Percentiles rank a stretch among this genome's conserved stretches.
Evolutionary conservation across 2,113 vertebrate genomes (phyloP).

Genomic region (Pterophyllum scalare): DNA sequence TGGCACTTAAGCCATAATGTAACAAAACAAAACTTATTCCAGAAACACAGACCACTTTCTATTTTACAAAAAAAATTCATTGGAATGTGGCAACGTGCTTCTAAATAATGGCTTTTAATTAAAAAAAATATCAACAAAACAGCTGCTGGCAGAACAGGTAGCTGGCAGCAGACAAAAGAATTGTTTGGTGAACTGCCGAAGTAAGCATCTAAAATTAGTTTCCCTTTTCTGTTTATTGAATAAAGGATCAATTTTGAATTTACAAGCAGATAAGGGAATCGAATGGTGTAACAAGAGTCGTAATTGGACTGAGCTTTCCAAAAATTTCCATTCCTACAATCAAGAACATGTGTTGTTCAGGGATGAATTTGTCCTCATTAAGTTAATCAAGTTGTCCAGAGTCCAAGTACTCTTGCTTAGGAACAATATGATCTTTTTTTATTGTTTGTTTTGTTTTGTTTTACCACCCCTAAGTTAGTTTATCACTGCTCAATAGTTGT

Average conservation of each 20-base stretch:
- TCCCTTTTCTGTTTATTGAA: background rate
- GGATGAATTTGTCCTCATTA: background rate
- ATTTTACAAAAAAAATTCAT: background rate
- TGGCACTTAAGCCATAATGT: background rate
- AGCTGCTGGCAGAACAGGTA: background rate
- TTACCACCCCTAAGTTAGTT: background rate
- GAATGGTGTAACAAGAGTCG: background rate
- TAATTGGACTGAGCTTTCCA: background rate
- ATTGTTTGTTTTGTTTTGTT: background rate
- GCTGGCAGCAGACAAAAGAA: background rate
- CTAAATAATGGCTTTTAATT: background rate
- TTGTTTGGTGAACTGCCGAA: background rate
- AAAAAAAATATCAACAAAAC: background rate
- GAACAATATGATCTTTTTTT: background rate
- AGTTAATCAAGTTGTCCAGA: background rate
- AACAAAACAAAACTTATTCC: background rate
- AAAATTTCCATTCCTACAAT: background rate
- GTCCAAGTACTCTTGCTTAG: background rate
- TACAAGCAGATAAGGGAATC: background rate
- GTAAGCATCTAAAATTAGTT: background rate
- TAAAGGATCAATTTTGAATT: conserved; percentile 4
- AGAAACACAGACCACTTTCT: background rate
- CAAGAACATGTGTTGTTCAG: background rate
- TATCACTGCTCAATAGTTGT: background rate
- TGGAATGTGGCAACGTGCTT: background rate